These are phyloP conservation scores for Sphyrna mokarran DNA, from an alignment of 2,113 vertebrate genomes.

Conservation along the genomic window DNA sequence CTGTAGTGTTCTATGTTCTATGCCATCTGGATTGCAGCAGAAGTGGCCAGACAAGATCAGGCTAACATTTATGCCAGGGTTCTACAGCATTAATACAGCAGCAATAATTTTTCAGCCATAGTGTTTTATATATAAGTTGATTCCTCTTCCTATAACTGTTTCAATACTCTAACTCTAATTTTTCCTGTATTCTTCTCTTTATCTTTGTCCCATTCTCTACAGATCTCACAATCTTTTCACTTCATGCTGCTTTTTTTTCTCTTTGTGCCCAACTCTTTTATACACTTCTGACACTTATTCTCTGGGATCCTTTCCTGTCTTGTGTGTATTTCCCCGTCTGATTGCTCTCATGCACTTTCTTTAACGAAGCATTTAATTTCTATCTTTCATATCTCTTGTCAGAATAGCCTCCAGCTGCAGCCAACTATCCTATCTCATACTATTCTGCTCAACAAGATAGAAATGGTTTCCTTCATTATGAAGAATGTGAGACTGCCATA, in stretches of 20 bases:
- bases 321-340: neutral
- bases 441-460: neutral
- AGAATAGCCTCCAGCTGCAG: neutral
- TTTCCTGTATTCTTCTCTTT: neutral
- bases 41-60: no score
- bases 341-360: neutral
- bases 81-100: neutral
- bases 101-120: neutral
- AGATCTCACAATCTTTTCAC: neutral
- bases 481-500: neutral
- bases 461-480: neutral
- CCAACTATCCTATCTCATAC: neutral
- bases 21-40: no score
- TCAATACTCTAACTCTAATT: neutral
- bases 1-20: no score
- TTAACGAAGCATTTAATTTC: constrained; percentile 16
- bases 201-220: neutral
- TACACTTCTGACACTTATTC: neutral
- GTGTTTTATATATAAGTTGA: neutral
- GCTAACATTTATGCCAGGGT: neutral
- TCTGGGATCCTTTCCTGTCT: neutral
- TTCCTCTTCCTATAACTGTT: neutral
- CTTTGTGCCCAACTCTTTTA: neutral
- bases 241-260: neutral
- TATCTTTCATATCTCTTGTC: neutral